phyloP scores from a whole-genome alignment of 2,888 invertebrate genomes.

The Endotricha flammealis region DNA sequence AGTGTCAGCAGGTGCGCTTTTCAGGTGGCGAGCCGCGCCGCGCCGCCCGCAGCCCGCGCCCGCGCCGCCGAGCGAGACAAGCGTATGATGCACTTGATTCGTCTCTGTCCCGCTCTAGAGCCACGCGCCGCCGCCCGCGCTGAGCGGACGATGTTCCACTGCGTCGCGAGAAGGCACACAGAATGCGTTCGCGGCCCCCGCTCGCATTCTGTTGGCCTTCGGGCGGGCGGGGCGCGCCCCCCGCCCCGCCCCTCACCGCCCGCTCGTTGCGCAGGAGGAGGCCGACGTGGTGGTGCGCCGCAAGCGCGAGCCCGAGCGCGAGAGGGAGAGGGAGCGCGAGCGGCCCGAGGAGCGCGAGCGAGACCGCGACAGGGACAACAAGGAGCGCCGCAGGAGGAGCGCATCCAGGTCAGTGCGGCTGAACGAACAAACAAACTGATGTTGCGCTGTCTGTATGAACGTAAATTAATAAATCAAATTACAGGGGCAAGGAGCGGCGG shows the following conservation, averaged over 20 bases:
- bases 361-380: slow-evolving; percentile 50
- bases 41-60: not conserved
- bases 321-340: slow-evolving; percentile 30
- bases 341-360: slow-evolving; percentile 26
- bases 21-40: not conserved
- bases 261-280: slow-evolving; percentile 79
- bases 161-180: no score
- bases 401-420: slow-evolving; percentile 41
- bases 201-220: not conserved
- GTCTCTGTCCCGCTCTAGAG: not conserved
- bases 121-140: slow-evolving; percentile 1
- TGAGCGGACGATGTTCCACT: no score
- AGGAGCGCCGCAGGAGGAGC: slow-evolving; percentile 41
- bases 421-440: no score
- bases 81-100: not conserved
- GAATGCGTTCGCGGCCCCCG: not conserved
- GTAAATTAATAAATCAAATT: no score
- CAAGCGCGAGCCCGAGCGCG: slow-evolving; percentile 50
- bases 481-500: slow-evolving; percentile 35
- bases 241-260: not conserved
- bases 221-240: not conserved
- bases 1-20: slow-evolving; percentile 3
- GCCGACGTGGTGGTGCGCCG: slow-evolving; percentile 78
- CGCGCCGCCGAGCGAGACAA: not conserved
- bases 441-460: no score